Base-by-base conservation (phyloP, 37 sponge, comb jelly and placozoan genomes). In the Oopsacas minuta region DNA sequence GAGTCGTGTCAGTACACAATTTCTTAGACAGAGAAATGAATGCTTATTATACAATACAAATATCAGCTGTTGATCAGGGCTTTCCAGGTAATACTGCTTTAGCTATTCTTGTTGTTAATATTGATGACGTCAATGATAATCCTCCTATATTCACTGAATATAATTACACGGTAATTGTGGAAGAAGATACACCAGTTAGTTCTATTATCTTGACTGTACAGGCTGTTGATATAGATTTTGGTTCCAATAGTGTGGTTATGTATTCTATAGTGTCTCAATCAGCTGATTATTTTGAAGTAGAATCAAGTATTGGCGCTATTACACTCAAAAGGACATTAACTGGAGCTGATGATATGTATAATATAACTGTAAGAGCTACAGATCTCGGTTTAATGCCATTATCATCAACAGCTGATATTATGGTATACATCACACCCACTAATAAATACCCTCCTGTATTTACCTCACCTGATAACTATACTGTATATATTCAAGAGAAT, bases 111-210 rank as follows among this genome's bases (percentile, higher is more conserved):
- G 22, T 61, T 61, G 75, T 61, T 61, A 61, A 61, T 61, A 61
- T 61, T 12, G 75, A 61, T 32, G 75, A 61, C 75, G 75, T 61
- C 32, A 61, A 61, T 61, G 75, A 61, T 12, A 61, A 61, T 61
- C 17, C 75, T 25, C 75, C 75, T n/a, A n/a, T 61, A 20, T 84
- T 84, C 52, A 23, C n/a, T 46, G 1, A 8, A 1, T 35, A 34
- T 20, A 3, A n/a, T 15, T 84, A 84, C 32, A 1, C 85, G 28
- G 53, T 23, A 3, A 69, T 51, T 36, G 85, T 84, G 23, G 52
- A 39, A 28, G 85, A 84, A 15, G 23, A 53, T 23, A 49, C 85
- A 1, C 85, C 82, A 81, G 52, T 84, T 52, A 28, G 81, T n/a
- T 25, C 5, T 32, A 15, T 5, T 3, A 38, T 84, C 5, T 39